Evolutionary conservation across 2,797 vertebrate species (phyloP), one percentile per base, ranked within the genome.

Genomic region (Hemibagrus guttatus): DNA sequence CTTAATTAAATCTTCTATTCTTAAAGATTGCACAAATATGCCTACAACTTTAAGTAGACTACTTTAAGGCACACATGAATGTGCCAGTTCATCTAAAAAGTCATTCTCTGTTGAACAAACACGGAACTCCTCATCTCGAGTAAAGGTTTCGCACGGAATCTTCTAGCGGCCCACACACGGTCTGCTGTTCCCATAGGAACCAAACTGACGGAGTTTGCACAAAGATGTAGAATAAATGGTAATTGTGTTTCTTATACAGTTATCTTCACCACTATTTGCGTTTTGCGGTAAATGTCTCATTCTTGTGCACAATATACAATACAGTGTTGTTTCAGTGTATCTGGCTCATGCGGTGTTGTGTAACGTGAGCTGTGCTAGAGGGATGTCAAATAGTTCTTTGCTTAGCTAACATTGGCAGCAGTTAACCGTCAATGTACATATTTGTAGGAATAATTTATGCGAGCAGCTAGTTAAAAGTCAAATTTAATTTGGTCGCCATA

Each of bases 101-200:
- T 13, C 31, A 58, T 28, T 54, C 8, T 12, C 7, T 1, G 4
- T 64, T 28, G 31, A 75, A 64, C 49, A 78, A 64, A 35, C 19
- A 1, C 19, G 84, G 85, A 88, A 87, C 80, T 35, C 1, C 0
- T 26, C 3, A 54, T 26, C 7, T 35, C 9, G 46, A 21, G 8
- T 26, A 52, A 14, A 80, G 0, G 74, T 79, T 88, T 31, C 6
- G 42, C 72, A 28, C 69, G 83, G 69, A 87, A 11, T 14, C 12
- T 74, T 84, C 17, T 19, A 1, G 13, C 31, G 87, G 86, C 42
- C 31, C 5, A 0, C 23, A 0, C 17, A 31, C 13, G 21, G 21
- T 11, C 16, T 21, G 39, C 2, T 17, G 90, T 95, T 94, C 82
- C 90, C 85, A 90, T 91, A 86, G 93, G 68, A 89, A 90, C 86